Evolutionary conservation across 2,113 vertebrate species (phyloP).

Genomic region (Hoplias malabaricus): DNA sequence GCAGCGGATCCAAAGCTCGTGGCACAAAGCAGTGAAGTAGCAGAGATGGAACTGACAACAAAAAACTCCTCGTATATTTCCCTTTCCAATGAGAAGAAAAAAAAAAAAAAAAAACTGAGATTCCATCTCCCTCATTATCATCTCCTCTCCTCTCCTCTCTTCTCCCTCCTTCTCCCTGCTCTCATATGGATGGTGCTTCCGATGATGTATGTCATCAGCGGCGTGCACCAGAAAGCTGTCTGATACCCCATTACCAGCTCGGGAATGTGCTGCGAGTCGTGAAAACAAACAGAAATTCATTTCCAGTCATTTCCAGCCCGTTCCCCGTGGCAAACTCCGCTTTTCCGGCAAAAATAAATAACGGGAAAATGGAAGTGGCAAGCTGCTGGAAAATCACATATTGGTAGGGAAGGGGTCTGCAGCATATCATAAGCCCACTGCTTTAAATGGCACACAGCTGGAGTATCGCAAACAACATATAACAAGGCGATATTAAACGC

Average conservation of each 20-base stretch:
- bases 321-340: conserved; percentile 48
- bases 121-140: not conserved
- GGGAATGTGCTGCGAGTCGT: conserved; percentile 40
- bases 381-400: conserved; percentile 36
- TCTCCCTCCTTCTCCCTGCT: not conserved
- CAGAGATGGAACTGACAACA: not conserved
- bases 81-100: not conserved
- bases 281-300: conserved; percentile 55
- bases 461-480: conserved; percentile 51
- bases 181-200: conserved; percentile 8
- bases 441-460: conserved; percentile 39
- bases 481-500: conserved; percentile 22
- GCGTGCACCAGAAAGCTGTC: conserved; percentile 29
- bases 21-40: not conserved
- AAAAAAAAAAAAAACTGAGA: not conserved
- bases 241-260: conserved; percentile 43
- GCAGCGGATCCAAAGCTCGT: not conserved
- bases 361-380: conserved; percentile 37
- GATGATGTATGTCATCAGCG: conserved; percentile 39
- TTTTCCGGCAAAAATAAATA: conserved; percentile 31
- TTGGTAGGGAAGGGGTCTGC: conserved; percentile 20
- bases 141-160: not conserved
- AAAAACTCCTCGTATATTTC: not conserved
- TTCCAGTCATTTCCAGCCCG: conserved; percentile 51
- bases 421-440: conserved; percentile 32